Evolutionary conservation across 2,113 vertebrate genomes (phyloP), one percentile per base, ranked within the genome.

Genomic region (Trochalopteron elliotii): DNA sequence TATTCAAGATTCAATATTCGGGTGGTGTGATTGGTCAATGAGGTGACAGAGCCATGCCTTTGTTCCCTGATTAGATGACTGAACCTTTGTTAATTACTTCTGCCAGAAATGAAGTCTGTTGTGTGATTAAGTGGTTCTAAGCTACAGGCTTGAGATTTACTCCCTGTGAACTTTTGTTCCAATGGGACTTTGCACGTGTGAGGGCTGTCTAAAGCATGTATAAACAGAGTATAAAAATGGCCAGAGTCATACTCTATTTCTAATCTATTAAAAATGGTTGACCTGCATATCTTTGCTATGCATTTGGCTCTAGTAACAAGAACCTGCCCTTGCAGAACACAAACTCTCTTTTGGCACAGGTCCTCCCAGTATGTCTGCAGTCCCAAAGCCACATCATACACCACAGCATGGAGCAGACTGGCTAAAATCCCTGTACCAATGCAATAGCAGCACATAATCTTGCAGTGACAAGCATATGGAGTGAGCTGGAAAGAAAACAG

Each of bases 1-100:
- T 97, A 91, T 69, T 89, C 89, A 71, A 50, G 69, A 93, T 90
- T 97, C 59, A 1, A 95, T 95, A 96, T 89, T 96, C 14, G 2
- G 77, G 83, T 70, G 92, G 90, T 87, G 83, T 52, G 92, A 95
- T 82, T 96, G 93, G 94, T 97, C 96, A 96, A 87, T 92, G 89
- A 96, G 78, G 94, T 95, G 93, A 83, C 90, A 90, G 87, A 95
- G 65, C 83, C 6, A 16, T 97, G 87, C 93, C 87, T 96, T 89
- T 97, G 83, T 95, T 93, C 92, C 89, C 76, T 93, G 94, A 95
- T 93, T 93, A 96, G 94, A 90, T 96, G 90, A 89, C 90, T 96
- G 95, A 96, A 94, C 92, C 90, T 96, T 94, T 96, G 95, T 96
- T 97, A 97, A 97, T 97, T 97, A 97, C 97, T 97, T 96, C 96